Base-by-base conservation (phyloP, 2,797 vertebrate genomes). In the Sitta carolinensis region DNA sequence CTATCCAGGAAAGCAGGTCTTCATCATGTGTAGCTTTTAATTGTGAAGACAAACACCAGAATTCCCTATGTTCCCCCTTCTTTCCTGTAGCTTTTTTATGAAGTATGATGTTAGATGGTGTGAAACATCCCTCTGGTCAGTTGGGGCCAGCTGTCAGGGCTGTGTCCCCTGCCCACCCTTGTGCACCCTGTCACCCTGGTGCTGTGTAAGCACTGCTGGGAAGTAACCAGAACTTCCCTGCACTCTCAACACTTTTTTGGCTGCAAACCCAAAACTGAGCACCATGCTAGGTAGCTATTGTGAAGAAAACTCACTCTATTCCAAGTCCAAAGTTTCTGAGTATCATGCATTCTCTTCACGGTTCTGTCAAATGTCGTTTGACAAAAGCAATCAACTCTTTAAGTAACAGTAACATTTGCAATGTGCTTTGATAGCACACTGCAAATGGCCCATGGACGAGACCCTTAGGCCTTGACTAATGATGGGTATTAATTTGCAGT, bases 51-150 rank as follows among this genome's bases (percentile, higher is more conserved):
- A 72, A 79, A 68, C 1, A 2, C 3, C 8, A 3, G n/a, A 38
- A 43, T 36, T 78, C n/a, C 3, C 34, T 55, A 43, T 11, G 5
- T 16, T 18, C 2, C 2, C 3, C 8, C 5, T 57, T 72, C 27
- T 76, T 69, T n/a, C n/a, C 27, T 20, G 14, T 9, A 38, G 13
- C 2, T 84, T 84, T 54, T 5, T 45, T 19, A 29, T 6, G 16
- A 55, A 32, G 10, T 30, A 38, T n/a, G 58, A 23, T 1, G 0
- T 2, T 20, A 3, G 16, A 21, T 2, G 19, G 17, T 55, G 13
- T 43, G 32, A 16, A 7, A 45, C 32, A n/a, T 42, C 32, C 8
- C 20, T 83, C 16, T 26, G 34, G 26, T 38, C 51, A 21, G 8
- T 0, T 27, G 47, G 5, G 16, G 9, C 61, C 68, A 62, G 29